Evolutionary conservation across 2,888 invertebrate genomes (phyloP).

Genomic region (Sycophila texana): DNA sequence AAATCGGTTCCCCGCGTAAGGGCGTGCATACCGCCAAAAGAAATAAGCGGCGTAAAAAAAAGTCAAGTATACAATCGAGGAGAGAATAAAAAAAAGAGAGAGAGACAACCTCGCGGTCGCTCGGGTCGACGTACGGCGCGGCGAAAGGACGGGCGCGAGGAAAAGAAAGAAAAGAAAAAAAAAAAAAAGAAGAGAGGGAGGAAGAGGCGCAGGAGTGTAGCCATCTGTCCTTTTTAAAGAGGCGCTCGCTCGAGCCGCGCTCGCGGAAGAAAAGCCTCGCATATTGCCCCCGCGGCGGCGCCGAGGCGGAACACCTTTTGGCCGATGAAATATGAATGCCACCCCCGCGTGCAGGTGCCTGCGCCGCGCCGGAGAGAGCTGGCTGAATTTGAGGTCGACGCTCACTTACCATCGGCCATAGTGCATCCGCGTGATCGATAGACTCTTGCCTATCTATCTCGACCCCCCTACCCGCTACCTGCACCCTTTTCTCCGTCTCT

Average conservation of each 20-base stretch:
- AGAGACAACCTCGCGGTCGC: too few species aligned
- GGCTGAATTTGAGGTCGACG: conserved; percentile 54
- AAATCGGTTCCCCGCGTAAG: too few species aligned
- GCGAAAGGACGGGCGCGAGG: not conserved
- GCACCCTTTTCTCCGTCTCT: conserved; percentile 16
- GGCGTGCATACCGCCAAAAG: too few species aligned
- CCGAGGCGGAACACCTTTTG: conserved; percentile 44
- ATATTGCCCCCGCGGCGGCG: conserved; percentile 39
- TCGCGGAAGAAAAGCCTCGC: conserved; percentile 48
- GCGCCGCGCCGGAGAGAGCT: not conserved
- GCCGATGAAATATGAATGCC: conserved; percentile 57
- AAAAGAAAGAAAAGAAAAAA: conserved; percentile 10
- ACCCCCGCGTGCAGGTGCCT: not conserved
- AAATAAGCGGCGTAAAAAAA: too few species aligned
- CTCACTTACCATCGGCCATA: conserved; percentile 40
- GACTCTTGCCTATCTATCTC: conserved; percentile 45
- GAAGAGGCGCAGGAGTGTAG: conserved; percentile 12
- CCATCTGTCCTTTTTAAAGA: conserved; percentile 53
- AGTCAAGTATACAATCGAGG: too few species aligned
- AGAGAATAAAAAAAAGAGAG: too few species aligned
- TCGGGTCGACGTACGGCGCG: too few species aligned
- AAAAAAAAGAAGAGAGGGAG: not conserved
- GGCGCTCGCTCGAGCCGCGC: conserved; percentile 27
- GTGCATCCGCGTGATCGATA: conserved; percentile 50
- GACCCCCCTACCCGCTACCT: not conserved